Percentiles rank a stretch among this genome's conserved stretches.
phyloP scores from a whole-genome alignment of 2,113 vertebrate genomes.

The Perca schrenkii region DNA sequence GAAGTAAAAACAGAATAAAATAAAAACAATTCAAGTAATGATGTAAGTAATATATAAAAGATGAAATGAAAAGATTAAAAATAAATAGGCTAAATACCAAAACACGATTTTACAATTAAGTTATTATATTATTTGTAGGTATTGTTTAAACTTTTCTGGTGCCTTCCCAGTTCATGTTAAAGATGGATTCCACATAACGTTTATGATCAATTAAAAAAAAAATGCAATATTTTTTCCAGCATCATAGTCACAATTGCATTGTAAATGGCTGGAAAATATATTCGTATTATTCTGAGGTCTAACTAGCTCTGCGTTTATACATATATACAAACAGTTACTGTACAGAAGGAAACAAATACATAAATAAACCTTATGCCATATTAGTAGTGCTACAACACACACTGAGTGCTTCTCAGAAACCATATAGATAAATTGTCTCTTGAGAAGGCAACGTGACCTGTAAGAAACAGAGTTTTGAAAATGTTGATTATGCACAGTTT shows the following conservation, averaged over 20 bases:
- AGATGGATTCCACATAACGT: not conserved
- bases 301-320: too few relatives aligned
- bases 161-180: not conserved
- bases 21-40: not conserved
- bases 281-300: too few relatives aligned
- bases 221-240: too few relatives aligned
- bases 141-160: not conserved
- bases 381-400: not conserved
- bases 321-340: too few relatives aligned
- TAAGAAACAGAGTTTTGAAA: not conserved
- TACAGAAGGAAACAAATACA: too few relatives aligned
- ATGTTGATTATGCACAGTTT: conserved; percentile 1
- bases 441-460: not conserved
- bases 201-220: not conserved
- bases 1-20: not conserved
- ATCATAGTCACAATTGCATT: too few relatives aligned
- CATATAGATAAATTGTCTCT: not conserved
- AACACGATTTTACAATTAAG: not conserved
- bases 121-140: not conserved
- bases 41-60: not conserved
- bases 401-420: not conserved
- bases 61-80: not conserved
- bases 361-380: not conserved
- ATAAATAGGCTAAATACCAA: not conserved
- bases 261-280: too few relatives aligned